Conservation (phyloP, 1,140 invertebrate species). For the Pantala flavescens region DNA sequence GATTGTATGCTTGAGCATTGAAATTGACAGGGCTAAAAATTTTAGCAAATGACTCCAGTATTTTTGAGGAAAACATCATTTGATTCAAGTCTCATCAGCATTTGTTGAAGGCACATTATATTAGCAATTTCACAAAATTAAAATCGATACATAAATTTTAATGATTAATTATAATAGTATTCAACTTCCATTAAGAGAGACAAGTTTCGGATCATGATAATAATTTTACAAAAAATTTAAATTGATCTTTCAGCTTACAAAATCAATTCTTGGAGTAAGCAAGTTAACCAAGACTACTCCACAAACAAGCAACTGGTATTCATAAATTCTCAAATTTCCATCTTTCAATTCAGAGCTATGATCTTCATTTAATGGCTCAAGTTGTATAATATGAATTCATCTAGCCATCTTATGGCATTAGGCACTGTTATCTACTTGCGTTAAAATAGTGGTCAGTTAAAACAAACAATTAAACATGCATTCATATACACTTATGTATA, state of each 20-base stretch:
- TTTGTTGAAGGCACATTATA: neutral
- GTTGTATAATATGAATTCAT: neutral
- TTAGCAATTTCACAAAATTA: neutral
- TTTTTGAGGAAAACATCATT: too few relatives aligned
- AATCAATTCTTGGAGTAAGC: neutral
- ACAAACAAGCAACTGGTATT: neutral
- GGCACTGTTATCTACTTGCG: neutral
- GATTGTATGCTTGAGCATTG: too few relatives aligned
- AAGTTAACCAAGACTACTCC: neutral
- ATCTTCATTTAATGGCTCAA: neutral
- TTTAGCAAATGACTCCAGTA: too few relatives aligned
- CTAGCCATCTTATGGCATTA: neutral
- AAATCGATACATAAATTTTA: neutral
- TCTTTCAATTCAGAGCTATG: too few relatives aligned
- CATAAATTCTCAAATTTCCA: too few relatives aligned
- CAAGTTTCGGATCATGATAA: neutral
- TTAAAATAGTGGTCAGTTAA: neutral
- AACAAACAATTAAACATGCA: neutral
- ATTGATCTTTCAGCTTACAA: neutral
- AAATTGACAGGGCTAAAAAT: too few relatives aligned
- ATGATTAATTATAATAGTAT: neutral
- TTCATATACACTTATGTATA: too few relatives aligned
- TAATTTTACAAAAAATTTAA: neutral
- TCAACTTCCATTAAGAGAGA: neutral
- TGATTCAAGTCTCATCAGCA: neutral